phyloP scores from a whole-genome alignment of 2,888 invertebrate species.

The Lathronympha strigana region DNA sequence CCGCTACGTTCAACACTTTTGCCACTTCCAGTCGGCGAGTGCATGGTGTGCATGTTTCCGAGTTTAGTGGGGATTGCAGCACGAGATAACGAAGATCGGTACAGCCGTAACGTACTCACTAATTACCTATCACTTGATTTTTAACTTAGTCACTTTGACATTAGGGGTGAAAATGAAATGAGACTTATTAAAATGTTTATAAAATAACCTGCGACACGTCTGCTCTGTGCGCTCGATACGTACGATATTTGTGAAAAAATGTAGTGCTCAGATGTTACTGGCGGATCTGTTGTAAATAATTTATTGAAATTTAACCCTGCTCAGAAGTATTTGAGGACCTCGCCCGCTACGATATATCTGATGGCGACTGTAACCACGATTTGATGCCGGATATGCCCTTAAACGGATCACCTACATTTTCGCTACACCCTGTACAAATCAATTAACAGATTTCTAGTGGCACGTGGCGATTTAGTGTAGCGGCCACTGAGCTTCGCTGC shows the following conservation, averaged over 20 bases:
- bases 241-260: not conserved
- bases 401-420: too few relatives aligned
- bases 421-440: not conserved
- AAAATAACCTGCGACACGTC: not conserved
- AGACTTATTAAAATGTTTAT: not conserved
- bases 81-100: not conserved
- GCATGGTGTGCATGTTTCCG: conserved; percentile 10
- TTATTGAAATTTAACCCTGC: too few relatives aligned
- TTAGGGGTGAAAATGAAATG: not conserved
- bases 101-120: not conserved
- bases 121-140: not conserved
- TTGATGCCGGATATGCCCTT: too few relatives aligned
- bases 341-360: too few relatives aligned
- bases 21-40: conserved; percentile 26
- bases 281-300: too few relatives aligned
- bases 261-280: not conserved
- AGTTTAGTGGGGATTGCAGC: not conserved
- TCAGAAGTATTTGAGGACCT: too few relatives aligned
- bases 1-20: not conserved
- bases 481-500: too few relatives aligned
- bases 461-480: too few relatives aligned
- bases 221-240: too few relatives aligned
- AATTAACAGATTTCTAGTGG: too few relatives aligned
- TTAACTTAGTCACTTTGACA: not conserved
- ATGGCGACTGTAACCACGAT: too few relatives aligned